These are phyloP conservation scores for Autographa gamma DNA, from an alignment of 2,888 invertebrate species.

Conservation along the genomic window DNA sequence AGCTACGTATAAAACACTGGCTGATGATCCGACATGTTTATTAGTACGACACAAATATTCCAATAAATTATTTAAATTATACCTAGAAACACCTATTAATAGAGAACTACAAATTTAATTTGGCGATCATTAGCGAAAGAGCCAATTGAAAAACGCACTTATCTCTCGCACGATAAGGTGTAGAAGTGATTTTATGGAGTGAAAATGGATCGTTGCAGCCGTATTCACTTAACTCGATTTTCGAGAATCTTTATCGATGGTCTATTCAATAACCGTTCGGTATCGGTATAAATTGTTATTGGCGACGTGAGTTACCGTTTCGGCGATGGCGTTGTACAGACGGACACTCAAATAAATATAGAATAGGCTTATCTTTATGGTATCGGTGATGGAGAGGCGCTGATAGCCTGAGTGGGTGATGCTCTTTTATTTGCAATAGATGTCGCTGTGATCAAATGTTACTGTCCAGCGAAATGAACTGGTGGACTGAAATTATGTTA, in stretches of 20 bases:
- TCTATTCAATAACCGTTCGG: constrained; percentile 82
- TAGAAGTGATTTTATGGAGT: constrained; percentile 19
- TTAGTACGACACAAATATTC: constrained; percentile 69
- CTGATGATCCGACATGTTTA: constrained; percentile 72
- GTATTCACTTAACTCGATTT: constrained; percentile 67
- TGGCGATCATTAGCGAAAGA: constrained; percentile 28
- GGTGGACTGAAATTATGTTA: constrained; percentile 28
- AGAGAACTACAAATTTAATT: constrained; percentile 48
- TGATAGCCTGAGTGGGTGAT: constrained; percentile 75
- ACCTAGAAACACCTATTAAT: constrained; percentile 68
- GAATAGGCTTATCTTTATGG: constrained; percentile 78
- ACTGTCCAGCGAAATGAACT: constrained; percentile 19
- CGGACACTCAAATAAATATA: constrained; percentile 85
- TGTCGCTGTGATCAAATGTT: constrained; percentile 45
- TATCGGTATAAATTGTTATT: constrained; percentile 85
- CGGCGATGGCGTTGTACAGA: constrained; percentile 80
- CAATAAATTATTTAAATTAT: constrained; percentile 77
- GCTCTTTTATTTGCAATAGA: constrained; percentile 63
- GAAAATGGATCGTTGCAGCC: constrained; percentile 57
- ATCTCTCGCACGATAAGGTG: constrained; percentile 28
- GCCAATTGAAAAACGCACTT: constrained; percentile 40
- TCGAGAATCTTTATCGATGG: constrained; percentile 76
- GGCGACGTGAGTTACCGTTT: constrained; percentile 85
- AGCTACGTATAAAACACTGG: constrained; percentile 62
- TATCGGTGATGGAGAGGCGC: constrained; percentile 77